Evolutionary conservation across 2,113 vertebrate species (phyloP), one percentile per base, ranked within the genome.

Genomic region (Rhineura floridana): DNA sequence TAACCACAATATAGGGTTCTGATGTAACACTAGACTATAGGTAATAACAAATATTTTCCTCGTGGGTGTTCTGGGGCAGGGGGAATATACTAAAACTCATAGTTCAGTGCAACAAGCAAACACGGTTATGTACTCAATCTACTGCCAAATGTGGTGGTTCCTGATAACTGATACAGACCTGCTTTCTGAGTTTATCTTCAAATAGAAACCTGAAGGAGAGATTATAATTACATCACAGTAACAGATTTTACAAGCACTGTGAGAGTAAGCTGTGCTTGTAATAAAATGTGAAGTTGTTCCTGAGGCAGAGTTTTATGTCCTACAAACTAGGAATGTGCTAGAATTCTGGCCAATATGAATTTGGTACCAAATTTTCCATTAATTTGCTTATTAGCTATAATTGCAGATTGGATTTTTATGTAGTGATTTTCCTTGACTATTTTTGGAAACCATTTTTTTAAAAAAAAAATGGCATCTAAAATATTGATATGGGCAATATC

Each of bases 221-320:
- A 88, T 42, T 87, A 76, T 0, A 7, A 42, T 73, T 1, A 55
- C 78, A 87, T 25, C 82, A 72, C 63, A 91, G 81, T 30, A 88
- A 73, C 81, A 80, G 84, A 79, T 0, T 3, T 19, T 88, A 88
- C 84, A 85, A 25, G 46, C 48, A 44, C 69, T 78, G 50, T 13
- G 55, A 78, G 70, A 76, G 91, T 0, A 5, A 55, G 67, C 78
- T 21, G 10, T 30, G 84, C 90, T 0, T 63, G 3, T 87, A 6
- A 48, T 15, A 73, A 93, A 90, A 89, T 88, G 93, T 17, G 65
- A 94, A 95, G 86, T 89, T 88, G 83, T 83, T 85, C 77, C 67
- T 62, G 69, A 77, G 92, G 83, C 73, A 69, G 1, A 1, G 55
- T 72, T 44, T 7, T 10, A 12, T 11, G 85, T n/a, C 73, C 55